Conservation (phyloP, 2,888 invertebrate genomes). For the Anorthoa munda region DNA sequence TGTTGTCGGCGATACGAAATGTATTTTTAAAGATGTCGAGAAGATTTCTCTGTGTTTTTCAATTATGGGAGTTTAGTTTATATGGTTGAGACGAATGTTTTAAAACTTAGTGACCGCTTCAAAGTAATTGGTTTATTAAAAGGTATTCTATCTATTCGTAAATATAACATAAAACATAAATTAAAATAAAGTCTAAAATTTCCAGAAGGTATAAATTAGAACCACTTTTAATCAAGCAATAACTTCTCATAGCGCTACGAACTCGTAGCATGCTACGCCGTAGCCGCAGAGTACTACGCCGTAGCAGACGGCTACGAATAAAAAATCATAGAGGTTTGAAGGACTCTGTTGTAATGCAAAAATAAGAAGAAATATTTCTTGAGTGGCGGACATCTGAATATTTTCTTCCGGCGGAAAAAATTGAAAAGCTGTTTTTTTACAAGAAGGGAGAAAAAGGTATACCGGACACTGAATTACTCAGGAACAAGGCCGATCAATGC, state of each 20-base stretch:
- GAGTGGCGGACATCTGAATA: slow-evolving; percentile 76
- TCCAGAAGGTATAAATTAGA: not conserved
- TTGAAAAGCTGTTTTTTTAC: slow-evolving; percentile 80
- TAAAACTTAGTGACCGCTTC: not conserved
- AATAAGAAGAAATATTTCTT: slow-evolving; percentile 74
- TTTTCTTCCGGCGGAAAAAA: slow-evolving; percentile 79
- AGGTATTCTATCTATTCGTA: too few species aligned
- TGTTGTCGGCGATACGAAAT: slow-evolving; percentile 49
- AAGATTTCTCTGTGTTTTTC: slow-evolving; percentile 28
- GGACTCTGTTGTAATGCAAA: slow-evolving; percentile 37
- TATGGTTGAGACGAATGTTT: not conserved
- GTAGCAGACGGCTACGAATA: slow-evolving; percentile 38
- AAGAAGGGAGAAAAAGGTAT: slow-evolving; percentile 68
- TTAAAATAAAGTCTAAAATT: not conserved
- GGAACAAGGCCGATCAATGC: slow-evolving; percentile 68
- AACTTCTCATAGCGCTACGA: slow-evolving; percentile 21
- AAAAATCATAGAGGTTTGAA: slow-evolving; percentile 59
- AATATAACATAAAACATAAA: not conserved
- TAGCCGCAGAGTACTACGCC: slow-evolving; percentile 24
- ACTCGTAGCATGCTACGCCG: slow-evolving; percentile 57
- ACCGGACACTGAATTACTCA: slow-evolving; percentile 73
- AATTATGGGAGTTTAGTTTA: slow-evolving; percentile 8
- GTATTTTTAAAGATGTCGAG: slow-evolving; percentile 53
- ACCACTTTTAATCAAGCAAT: slow-evolving; percentile 35
- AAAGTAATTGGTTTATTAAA: too few species aligned